Percentiles rank a stretch among this genome's conserved stretches.
phyloP scores from a whole-genome alignment of 2,113 vertebrate genomes.

The Trogon surrucura region DNA sequence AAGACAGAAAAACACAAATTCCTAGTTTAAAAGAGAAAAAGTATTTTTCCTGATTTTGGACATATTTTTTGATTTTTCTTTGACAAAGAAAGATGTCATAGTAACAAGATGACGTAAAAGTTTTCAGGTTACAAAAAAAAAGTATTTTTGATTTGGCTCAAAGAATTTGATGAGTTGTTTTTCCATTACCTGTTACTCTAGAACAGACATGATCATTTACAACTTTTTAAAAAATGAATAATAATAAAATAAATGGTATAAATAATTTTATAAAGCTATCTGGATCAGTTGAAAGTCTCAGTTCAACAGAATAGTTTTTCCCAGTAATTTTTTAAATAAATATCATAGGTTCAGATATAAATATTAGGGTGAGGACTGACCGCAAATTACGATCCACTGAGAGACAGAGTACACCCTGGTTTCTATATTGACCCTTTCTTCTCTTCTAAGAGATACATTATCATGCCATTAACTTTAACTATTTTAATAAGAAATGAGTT shows the following conservation, averaged over 20 bases:
- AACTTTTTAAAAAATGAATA: neutral
- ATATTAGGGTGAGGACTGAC: neutral
- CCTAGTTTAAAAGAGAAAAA: neutral
- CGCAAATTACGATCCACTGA: neutral
- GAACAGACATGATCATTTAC: neutral
- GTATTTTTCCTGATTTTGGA: neutral
- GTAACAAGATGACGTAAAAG: accelerated
- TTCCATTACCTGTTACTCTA: neutral
- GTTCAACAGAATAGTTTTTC: neutral
- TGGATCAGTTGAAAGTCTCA: neutral
- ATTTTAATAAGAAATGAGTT: neutral
- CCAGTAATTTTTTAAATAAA: neutral
- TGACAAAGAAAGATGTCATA: neutral
- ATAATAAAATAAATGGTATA: neutral
- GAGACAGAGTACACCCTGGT: neutral
- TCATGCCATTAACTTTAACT: neutral
- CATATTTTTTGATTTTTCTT: neutral
- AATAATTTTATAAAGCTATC: neutral
- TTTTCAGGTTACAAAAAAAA: neutral
- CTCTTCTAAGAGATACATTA: neutral
- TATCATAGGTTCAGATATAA: neutral
- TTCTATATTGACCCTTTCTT: neutral
- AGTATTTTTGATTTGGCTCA: neutral
- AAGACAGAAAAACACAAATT: neutral
- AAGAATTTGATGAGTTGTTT: neutral